phyloP scores from a whole-genome alignment of 2,888 invertebrate genomes.

The Ophion costatus region DNA sequence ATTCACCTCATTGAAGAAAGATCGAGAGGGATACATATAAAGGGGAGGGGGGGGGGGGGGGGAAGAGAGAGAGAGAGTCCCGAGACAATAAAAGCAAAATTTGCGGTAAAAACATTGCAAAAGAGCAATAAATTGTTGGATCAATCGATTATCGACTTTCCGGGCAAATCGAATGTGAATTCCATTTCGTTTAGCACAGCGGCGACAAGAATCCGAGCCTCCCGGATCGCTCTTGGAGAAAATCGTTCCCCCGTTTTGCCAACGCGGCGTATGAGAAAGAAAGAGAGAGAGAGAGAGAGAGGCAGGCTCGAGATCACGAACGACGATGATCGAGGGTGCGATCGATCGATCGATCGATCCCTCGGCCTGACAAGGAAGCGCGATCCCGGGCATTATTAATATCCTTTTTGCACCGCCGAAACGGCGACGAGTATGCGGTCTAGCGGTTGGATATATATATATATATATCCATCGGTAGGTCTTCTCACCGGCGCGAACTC shows the following conservation, averaged over 20 bases:
- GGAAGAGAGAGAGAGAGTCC: too few species aligned
- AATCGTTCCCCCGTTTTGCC: background rate
- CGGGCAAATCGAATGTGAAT: conserved; percentile 37
- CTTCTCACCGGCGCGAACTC: conserved; percentile 62
- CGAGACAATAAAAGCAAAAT: background rate
- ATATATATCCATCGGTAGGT: too few species aligned
- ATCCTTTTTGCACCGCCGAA: conserved; percentile 68
- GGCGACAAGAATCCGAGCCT: background rate
- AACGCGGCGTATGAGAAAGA: background rate
- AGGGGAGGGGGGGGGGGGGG: background rate
- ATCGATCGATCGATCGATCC: conserved; percentile 44
- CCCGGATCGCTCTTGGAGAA: conserved; percentile 6
- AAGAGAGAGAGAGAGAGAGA: background rate
- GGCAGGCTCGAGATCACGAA: conserved; percentile 7
- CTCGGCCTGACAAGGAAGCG: conserved; percentile 61
- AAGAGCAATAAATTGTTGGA: conserved; percentile 39
- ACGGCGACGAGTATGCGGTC: conserved; percentile 54
- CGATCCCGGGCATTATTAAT: conserved; percentile 68
- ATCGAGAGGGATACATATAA: background rate
- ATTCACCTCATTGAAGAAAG: too few species aligned
- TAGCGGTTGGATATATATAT: conserved; percentile 6
- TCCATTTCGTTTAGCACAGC: conserved; percentile 17
- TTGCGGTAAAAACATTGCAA: conserved; percentile 2
- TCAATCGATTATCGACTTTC: conserved; percentile 51
- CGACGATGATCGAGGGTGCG: conserved; percentile 20